Evolutionary conservation across 2,113 vertebrate species (phyloP).

Genomic region (Hypocryptadius cinnamomeus): DNA sequence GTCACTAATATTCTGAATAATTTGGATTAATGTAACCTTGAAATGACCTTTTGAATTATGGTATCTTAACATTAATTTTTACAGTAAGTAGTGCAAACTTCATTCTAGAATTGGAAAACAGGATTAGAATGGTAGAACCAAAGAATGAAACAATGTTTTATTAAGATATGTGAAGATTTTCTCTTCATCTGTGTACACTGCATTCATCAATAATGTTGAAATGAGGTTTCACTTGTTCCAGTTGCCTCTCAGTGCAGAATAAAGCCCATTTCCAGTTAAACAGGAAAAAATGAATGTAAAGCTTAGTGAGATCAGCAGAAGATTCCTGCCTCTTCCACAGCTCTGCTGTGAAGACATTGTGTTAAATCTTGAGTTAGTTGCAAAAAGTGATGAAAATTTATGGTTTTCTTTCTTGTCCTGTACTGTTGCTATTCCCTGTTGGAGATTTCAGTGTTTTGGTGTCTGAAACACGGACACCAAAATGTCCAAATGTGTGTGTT

Average conservation of each 20-base stretch:
- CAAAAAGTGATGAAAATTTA: neutral
- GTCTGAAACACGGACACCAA: neutral
- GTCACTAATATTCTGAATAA: neutral
- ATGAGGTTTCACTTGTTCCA: neutral
- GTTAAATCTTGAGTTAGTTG: neutral
- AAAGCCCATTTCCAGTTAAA: neutral
- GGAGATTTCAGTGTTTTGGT: neutral
- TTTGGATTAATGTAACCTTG: neutral
- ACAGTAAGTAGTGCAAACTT: neutral
- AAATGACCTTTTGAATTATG: neutral
- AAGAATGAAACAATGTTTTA: neutral
- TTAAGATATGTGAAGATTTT: neutral
- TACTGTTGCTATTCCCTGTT: neutral
- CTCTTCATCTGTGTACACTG: neutral
- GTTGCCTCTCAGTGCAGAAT: neutral
- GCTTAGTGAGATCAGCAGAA: slow-evolving; percentile 6
- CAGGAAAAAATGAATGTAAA: slow-evolving; percentile 21
- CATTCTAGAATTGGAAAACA: neutral
- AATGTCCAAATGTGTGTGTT: neutral
- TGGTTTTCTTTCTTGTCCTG: neutral
- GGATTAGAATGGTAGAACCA: neutral
- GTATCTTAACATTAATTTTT: neutral
- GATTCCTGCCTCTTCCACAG: neutral
- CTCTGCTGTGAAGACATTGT: neutral
- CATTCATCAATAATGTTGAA: neutral